phyloP scores from a whole-genome alignment of 2,888 invertebrate genomes.

The Drosophila histrio region DNA sequence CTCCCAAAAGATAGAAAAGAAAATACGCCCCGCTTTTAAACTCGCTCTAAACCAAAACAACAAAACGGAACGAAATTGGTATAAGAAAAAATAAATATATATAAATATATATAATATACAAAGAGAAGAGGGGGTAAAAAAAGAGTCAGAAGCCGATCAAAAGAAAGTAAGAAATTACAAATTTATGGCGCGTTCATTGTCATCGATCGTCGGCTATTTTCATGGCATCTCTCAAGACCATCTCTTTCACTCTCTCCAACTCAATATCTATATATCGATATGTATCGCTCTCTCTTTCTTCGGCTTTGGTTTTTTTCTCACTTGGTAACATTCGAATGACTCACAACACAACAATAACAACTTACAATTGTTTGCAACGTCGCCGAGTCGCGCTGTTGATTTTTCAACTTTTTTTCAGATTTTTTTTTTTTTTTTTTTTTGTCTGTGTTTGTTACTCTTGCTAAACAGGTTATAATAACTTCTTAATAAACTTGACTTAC shows the following conservation, averaged over 20 bases:
- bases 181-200: slow-evolving; percentile 64
- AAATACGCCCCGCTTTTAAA: slow-evolving; percentile 13
- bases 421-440: slow-evolving; percentile 3
- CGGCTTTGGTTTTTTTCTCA: slow-evolving; percentile 14
- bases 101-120: slow-evolving; percentile 23
- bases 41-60: slow-evolving; percentile 5
- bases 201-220: slow-evolving; percentile 39
- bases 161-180: slow-evolving; percentile 69
- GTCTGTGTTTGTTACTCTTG: slow-evolving; percentile 6
- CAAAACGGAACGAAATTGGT: slow-evolving; percentile 4
- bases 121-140: background rate
- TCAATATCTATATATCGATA: slow-evolving; percentile 1
- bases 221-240: slow-evolving; percentile 16
- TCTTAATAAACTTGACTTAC: slow-evolving; percentile 10
- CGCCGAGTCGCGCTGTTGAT: slow-evolving; percentile 34
- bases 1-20: slow-evolving; percentile 19
- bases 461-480: slow-evolving; percentile 19
- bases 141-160: slow-evolving; percentile 34
- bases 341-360: slow-evolving; percentile 38
- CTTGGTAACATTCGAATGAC: slow-evolving; percentile 43
- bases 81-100: slow-evolving; percentile 5
- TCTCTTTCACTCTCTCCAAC: background rate
- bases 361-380: slow-evolving; percentile 52
- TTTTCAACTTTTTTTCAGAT: background rate
- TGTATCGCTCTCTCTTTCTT: slow-evolving; percentile 1